phyloP scores from a whole-genome alignment of 2,797 vertebrate species.

The Prionace glauca region DNA sequence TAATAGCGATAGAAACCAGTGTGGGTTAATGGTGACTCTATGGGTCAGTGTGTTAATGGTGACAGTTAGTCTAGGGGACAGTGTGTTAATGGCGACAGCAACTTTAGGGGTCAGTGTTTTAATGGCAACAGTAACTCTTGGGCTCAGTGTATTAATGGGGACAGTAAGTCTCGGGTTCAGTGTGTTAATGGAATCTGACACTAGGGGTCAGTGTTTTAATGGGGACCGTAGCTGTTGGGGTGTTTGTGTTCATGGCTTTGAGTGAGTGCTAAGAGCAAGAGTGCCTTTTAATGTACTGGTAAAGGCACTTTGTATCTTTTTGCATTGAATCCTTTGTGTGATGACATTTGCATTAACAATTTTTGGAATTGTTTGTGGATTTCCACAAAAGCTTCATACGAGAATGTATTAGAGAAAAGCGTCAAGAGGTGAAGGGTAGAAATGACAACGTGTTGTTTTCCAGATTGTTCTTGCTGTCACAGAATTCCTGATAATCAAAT shows the following conservation, averaged over 20 bases:
- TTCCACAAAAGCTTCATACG: background rate
- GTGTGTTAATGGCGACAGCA: background rate
- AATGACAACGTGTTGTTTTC: background rate
- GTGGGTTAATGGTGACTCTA: background rate
- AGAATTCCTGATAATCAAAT: background rate
- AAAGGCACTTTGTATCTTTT: background rate
- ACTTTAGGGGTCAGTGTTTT: background rate
- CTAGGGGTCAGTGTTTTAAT: background rate
- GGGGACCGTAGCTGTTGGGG: too few species aligned
- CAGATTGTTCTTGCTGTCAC: background rate
- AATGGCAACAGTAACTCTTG: too few species aligned
- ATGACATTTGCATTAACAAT: background rate
- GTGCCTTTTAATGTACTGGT: background rate
- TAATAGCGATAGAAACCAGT: background rate
- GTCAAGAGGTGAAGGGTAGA: background rate
- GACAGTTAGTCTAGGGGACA: background rate
- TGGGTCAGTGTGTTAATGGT: background rate
- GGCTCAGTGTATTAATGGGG: background rate
- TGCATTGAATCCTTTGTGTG: background rate
- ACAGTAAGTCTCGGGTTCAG: background rate
- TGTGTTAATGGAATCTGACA: background rate
- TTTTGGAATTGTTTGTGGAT: background rate
- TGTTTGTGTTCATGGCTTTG: background rate
- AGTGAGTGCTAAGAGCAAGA: background rate
- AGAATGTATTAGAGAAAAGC: background rate